Base-by-base conservation (phyloP, 2,888 invertebrate genomes). In the Crepidodera aurea region DNA sequence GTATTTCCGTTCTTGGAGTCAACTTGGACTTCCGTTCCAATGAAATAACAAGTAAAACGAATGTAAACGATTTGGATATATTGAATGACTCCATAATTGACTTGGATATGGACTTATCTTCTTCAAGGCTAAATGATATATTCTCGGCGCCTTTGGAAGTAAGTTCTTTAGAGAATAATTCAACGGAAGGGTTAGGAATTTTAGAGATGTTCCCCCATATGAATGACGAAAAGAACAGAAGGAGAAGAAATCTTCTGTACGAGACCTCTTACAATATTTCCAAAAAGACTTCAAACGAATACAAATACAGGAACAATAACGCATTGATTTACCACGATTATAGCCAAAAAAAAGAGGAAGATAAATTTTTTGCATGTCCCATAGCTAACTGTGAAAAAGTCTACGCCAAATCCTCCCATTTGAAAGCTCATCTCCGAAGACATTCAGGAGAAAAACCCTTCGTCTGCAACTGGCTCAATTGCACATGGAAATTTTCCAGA, bases 401-500 rank as follows among this genome's bases (percentile, higher is more conserved):
- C 1, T 96, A 96, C 74, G 92, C 93, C 27, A 96, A 96, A 78
- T 90, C 93, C 1, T 94, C 94, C 0, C 95, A 96, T 78, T 84
- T 96, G 37, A 92, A 94, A 73, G 94, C 95, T 5, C 96, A 96
- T 76, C 79, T 94, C 68, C 85, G 95, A 10, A 85, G 95, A 22
- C 95, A 96, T 79, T 86, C 88, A 0, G 90, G 90, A 0, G 86
- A 86, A 71, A 86, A 86, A 72, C 86, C 86, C 1, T 87, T 86
- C 67, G 82, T 82, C 0, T 86, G 86, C 72, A 84, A 84, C 62
- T 86, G 86, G 86, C 72, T 75, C 2, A 92, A 90, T 40, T 97
- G 96, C 79, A 88, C 88, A 27, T 97, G 96, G 96, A 86, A 91
- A 70, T 97, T 97, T 83, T 96, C 96, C 13, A 86, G 97, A 60